Evolutionary conservation across 2,797 vertebrate species (phyloP).

Genomic region (Gallinago nigripennis): DNA sequence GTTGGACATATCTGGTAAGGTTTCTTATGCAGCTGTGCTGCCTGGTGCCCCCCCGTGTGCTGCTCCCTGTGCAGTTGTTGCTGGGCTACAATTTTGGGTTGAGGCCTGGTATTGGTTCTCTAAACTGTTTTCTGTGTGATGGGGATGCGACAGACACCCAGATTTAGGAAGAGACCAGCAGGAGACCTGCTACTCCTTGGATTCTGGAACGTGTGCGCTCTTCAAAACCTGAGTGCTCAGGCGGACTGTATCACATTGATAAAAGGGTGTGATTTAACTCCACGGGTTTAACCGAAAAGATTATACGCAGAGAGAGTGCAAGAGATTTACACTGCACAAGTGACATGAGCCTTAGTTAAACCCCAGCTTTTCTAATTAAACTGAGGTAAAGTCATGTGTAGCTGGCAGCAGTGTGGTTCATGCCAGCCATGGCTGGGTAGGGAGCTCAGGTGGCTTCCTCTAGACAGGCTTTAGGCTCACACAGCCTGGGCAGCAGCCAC

Average conservation of each 20-base stretch:
- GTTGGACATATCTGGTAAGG: background rate
- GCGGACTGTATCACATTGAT: background rate
- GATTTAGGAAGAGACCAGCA: background rate
- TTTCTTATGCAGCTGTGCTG: background rate
- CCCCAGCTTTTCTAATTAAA: background rate
- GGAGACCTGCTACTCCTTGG: background rate
- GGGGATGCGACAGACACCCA: background rate
- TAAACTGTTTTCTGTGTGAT: background rate
- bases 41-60: background rate
- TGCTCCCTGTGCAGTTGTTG: background rate
- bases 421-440: rapidly evolving
- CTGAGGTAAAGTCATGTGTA: background rate
- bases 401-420: background rate
- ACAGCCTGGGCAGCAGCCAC: background rate
- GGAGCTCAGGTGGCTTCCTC: background rate
- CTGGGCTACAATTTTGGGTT: background rate
- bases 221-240: background rate
- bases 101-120: background rate
- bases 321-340: background rate
- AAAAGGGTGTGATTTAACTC: background rate
- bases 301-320: background rate
- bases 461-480: background rate
- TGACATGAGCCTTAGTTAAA: background rate
- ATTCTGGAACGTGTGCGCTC: background rate
- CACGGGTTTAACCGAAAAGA: background rate